Percentiles rank a stretch among this genome's conserved stretches.
These are phyloP conservation scores for Embiotoca jacksoni DNA, from an alignment of 2,113 vertebrate genomes.

Conservation along the genomic window DNA sequence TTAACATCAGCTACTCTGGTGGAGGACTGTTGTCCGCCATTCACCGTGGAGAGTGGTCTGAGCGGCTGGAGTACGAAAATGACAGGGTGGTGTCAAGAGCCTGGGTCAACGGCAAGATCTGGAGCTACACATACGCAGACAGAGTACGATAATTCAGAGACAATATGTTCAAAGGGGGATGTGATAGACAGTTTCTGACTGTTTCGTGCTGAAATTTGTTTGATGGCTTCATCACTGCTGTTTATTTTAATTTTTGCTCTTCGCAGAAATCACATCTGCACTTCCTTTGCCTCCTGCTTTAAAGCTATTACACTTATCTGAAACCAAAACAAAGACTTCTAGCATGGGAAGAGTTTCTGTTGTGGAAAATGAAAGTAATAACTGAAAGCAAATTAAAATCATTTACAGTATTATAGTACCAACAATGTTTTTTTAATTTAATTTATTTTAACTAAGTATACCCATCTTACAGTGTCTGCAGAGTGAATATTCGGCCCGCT, in stretches of 20 bases:
- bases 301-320: neutral
- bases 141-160: constrained; percentile 83
- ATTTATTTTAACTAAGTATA: constrained; percentile 16
- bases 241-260: constrained; percentile 4
- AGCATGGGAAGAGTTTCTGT: neutral
- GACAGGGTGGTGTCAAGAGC: constrained; percentile 94
- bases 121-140: constrained; percentile 98
- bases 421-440: neutral
- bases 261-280: constrained; percentile 7
- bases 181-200: neutral
- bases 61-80: constrained; percentile 96
- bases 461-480: constrained; percentile 19
- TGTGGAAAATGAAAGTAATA: constrained; percentile 14
- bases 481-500: neutral
- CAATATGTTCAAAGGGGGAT: neutral
- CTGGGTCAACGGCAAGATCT: constrained; percentile 98
- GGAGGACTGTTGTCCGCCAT: constrained; percentile 92
- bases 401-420: neutral
- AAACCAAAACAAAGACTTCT: constrained; percentile 45
- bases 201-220: constrained; percentile 25
- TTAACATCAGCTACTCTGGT: constrained; percentile 94
- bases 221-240: neutral
- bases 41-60: constrained; percentile 95
- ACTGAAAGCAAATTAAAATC: neutral
- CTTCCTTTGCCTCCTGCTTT: constrained; percentile 19